These are phyloP conservation scores for Drosophila orena DNA, from an alignment of 1,140 invertebrate genomes.

Conservation along the genomic window DNA sequence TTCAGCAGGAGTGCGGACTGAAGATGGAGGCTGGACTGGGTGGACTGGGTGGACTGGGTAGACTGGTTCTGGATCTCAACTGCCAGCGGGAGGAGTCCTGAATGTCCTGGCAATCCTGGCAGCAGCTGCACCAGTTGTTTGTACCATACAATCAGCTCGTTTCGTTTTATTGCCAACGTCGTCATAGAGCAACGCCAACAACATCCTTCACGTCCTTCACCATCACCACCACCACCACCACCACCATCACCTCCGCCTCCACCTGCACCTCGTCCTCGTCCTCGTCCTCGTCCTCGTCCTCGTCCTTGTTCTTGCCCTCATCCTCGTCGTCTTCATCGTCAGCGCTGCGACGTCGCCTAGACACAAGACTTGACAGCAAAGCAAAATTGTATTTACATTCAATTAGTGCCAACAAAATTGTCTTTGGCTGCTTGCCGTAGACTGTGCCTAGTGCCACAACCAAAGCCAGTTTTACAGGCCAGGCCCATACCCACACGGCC, in stretches of 20 bases:
- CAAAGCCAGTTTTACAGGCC: slow-evolving; percentile 6
- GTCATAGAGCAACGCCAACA: slow-evolving; percentile 47
- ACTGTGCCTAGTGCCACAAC: slow-evolving; percentile 57
- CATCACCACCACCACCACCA: slow-evolving; percentile 1
- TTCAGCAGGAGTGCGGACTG: slow-evolving; percentile 51
- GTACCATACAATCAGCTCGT: slow-evolving; percentile 82
- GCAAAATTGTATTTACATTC: slow-evolving; percentile 84
- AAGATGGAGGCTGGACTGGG: slow-evolving; percentile 6
- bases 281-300: slow-evolving; percentile 3
- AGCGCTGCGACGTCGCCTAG: slow-evolving; percentile 58
- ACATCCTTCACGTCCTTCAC: slow-evolving; percentile 7
- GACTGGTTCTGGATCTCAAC: neutral
- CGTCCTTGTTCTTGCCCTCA: slow-evolving; percentile 2
- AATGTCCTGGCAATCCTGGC: slow-evolving; percentile 15
- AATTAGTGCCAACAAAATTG: slow-evolving; percentile 84
- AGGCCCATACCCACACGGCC: slow-evolving; percentile 17
- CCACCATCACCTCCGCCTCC: slow-evolving; percentile 8
- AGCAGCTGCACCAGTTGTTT: slow-evolving; percentile 72
- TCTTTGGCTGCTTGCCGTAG: slow-evolving; percentile 78
- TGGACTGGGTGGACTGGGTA: neutral
- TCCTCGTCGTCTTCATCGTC: slow-evolving; percentile 42
- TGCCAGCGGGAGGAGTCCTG: slow-evolving; percentile 8
- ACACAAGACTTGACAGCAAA: slow-evolving; percentile 83
- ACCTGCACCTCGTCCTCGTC: slow-evolving; percentile 10
- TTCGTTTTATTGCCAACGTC: slow-evolving; percentile 81